phyloP scores from a whole-genome alignment of 2,797 vertebrate species.

The Halcyon badia region DNA sequence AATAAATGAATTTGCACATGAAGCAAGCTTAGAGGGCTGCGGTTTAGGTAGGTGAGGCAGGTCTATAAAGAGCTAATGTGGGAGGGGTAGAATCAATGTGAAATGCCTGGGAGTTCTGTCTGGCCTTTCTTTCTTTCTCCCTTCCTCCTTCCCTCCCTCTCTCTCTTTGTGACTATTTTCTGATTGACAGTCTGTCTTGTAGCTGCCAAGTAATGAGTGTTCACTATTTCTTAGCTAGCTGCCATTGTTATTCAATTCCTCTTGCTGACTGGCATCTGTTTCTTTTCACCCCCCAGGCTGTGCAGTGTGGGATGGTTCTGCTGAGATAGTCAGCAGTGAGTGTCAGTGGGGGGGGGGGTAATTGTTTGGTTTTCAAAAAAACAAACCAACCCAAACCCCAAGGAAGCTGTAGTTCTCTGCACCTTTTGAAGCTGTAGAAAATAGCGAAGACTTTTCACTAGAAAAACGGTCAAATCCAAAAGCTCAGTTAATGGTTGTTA shows the following conservation, averaged over 20 bases:
- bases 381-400: neutral
- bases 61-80: neutral
- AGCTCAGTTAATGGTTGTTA: neutral
- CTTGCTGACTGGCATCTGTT: conserved; percentile 63
- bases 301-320: conserved; percentile 39
- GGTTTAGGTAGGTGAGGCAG: conserved; percentile 27
- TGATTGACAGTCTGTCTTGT: conserved; percentile 26
- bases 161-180: neutral
- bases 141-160: neutral
- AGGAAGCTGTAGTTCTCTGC: neutral
- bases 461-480: neutral
- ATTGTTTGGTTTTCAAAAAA: neutral
- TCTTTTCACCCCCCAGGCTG: conserved; percentile 34
- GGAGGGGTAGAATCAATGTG: conserved; percentile 46
- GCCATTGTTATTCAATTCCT: conserved; percentile 70
- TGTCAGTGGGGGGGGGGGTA: too few relatives aligned
- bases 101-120: conserved; percentile 34
- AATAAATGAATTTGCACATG: neutral
- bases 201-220: conserved; percentile 37
- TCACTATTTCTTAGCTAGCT: conserved; percentile 18
- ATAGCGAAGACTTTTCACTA: neutral
- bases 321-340: neutral
- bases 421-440: conserved; percentile 31
- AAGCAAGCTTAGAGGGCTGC: conserved; percentile 14
- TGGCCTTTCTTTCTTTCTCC: neutral